Conservation (phyloP, 2,797 vertebrate genomes). For the Anabas testudineus region DNA sequence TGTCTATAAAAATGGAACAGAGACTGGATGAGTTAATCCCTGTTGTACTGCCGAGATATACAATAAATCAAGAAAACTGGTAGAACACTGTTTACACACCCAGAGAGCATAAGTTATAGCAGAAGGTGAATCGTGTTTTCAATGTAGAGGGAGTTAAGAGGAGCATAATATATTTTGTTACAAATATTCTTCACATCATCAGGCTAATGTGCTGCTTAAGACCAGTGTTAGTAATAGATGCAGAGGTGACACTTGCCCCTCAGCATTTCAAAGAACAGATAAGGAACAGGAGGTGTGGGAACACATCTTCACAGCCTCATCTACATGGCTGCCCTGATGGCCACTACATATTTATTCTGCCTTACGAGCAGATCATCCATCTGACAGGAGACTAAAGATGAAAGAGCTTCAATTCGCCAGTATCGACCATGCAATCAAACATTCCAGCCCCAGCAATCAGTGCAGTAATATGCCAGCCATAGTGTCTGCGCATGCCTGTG, state of each 20-base stretch:
- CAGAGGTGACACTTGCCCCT: background rate
- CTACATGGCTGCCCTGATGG: background rate
- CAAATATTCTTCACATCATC: background rate
- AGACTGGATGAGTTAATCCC: background rate
- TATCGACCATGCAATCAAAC: slow-evolving; percentile 40
- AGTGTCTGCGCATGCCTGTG: background rate
- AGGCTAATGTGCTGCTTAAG: background rate
- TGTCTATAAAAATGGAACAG: slow-evolving; percentile 33
- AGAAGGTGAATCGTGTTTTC: background rate
- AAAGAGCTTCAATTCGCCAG: slow-evolving; percentile 36
- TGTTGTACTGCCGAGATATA: slow-evolving; percentile 19
- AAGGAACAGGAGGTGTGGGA: slow-evolving; percentile 2
- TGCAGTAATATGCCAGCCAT: background rate
- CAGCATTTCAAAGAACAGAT: slow-evolving; percentile 1
- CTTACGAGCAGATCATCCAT: slow-evolving; percentile 15
- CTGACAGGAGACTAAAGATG: slow-evolving; percentile 23
- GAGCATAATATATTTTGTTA: too few species aligned
- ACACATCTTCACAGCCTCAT: background rate
- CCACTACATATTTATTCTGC: slow-evolving; percentile 20
- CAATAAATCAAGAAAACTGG: slow-evolving; percentile 30
- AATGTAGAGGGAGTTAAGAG: too few species aligned
- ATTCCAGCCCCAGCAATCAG: slow-evolving; percentile 33
- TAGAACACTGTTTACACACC: background rate
- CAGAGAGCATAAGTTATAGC: background rate
- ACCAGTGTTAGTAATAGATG: background rate